A percentile compares a stretch with the other conserved stretches of the same genome.
Conservation (phyloP, 2,888 invertebrate genomes). For the Asteroscopus sphinx region DNA sequence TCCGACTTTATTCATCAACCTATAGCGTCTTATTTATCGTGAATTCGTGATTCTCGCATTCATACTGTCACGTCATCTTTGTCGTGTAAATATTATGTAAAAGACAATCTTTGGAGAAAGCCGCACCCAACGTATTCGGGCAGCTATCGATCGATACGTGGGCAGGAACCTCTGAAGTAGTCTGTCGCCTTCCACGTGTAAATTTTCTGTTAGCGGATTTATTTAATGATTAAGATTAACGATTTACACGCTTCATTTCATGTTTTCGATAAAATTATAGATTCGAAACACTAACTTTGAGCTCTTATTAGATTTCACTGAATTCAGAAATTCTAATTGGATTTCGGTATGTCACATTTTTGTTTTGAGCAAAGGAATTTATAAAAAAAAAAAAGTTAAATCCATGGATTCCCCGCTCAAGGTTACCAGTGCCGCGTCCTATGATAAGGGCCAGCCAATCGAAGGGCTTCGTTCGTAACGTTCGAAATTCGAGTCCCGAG, state of each 20-base stretch:
- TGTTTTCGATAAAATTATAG: neutral
- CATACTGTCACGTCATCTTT: conserved; percentile 27
- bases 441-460: conserved; percentile 85
- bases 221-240: conserved; percentile 15
- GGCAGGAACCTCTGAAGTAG: conserved; percentile 29
- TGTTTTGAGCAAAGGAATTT: conserved; percentile 41
- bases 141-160: conserved; percentile 60
- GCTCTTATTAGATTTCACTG: neutral
- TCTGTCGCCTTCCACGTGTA: conserved; percentile 64
- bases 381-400: too few relatives aligned
- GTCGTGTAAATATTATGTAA: conserved; percentile 39
- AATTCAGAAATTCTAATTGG: too few relatives aligned
- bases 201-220: conserved; percentile 61
- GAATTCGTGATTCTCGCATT: conserved; percentile 10
- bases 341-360: conserved; percentile 3
- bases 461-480: conserved; percentile 72
- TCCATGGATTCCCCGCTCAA: conserved; percentile 73
- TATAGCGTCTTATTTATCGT: conserved; percentile 25
- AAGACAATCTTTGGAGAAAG: conserved; percentile 28
- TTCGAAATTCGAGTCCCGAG: conserved; percentile 68
- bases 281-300: neutral
- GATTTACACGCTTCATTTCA: neutral
- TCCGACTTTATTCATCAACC: conserved; percentile 16
- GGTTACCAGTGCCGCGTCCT: conserved; percentile 73
- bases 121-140: conserved; percentile 50